A percentile compares a stretch with the other conserved stretches of the same genome.
Evolutionary conservation across 1,140 invertebrate genomes (phyloP).

Genomic region (Cotesia glomerata): DNA sequence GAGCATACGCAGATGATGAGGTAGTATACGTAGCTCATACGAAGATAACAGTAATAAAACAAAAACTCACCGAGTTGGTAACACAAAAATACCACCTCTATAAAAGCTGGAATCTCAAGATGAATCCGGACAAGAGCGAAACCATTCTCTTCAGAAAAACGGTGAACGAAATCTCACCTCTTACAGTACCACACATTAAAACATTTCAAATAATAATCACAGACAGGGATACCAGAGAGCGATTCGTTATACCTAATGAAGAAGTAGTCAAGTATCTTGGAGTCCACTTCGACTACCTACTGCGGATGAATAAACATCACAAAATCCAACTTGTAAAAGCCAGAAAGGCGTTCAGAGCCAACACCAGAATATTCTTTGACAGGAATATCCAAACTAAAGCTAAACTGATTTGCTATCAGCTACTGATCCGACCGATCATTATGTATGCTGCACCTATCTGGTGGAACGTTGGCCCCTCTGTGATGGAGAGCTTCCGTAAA

Average conservation of each 20-base stretch:
- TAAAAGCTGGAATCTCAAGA: slow-evolving; percentile 23
- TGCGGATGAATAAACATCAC: background rate
- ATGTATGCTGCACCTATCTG: slow-evolving; percentile 22
- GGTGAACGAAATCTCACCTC: background rate
- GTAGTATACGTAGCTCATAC: slow-evolving; percentile 5
- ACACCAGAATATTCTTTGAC: slow-evolving; percentile 25
- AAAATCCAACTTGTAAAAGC: slow-evolving; percentile 17
- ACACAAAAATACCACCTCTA: slow-evolving; percentile 16
- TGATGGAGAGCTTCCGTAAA: slow-evolving; percentile 1
- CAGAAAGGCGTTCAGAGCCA: background rate
- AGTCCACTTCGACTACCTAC: slow-evolving; percentile 14
- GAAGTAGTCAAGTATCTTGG: slow-evolving; percentile 9
- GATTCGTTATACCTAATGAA: background rate
- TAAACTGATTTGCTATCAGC: slow-evolving; percentile 31
- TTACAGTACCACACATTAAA: background rate
- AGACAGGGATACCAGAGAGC: background rate
- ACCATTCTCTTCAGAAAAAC: slow-evolving; percentile 28
- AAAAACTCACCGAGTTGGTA: background rate
- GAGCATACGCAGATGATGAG: background rate
- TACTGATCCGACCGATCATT: slow-evolving; percentile 30
- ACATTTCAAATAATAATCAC: slow-evolving; percentile 3
- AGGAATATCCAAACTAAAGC: slow-evolving; percentile 14
- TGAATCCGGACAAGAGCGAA: slow-evolving; percentile 30
- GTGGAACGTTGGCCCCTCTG: slow-evolving; percentile 15
- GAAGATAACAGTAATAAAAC: slow-evolving; percentile 30